Conservation (phyloP, 2,888 invertebrate genomes). For the Peribatodes rhomboidaria region DNA sequence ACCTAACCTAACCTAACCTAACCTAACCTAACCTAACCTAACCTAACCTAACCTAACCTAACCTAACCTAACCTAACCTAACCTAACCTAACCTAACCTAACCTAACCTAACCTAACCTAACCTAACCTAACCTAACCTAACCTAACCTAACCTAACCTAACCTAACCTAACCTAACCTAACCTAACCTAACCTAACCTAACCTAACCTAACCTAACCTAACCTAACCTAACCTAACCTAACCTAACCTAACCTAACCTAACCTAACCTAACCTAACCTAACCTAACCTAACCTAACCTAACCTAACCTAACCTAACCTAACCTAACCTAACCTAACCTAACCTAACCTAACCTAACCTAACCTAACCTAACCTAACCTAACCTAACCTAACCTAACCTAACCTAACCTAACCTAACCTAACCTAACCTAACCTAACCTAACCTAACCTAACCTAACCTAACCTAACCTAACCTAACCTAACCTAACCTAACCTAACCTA, state of each 20-base stretch:
- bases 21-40: slow-evolving; percentile 51
- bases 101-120: slow-evolving; percentile 43
- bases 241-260: slow-evolving; percentile 46
- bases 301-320: slow-evolving; percentile 42
- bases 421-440: slow-evolving; percentile 40
- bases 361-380: slow-evolving; percentile 44
- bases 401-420: slow-evolving; percentile 44
- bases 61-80: slow-evolving; percentile 47
- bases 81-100: slow-evolving; percentile 44
- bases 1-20: slow-evolving; percentile 49
- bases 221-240: slow-evolving; percentile 45
- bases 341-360: slow-evolving; percentile 42
- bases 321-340: slow-evolving; percentile 44
- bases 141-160: slow-evolving; percentile 32
- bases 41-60: slow-evolving; percentile 48
- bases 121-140: slow-evolving; percentile 29
- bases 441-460: slow-evolving; percentile 43
- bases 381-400: slow-evolving; percentile 44
- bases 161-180: slow-evolving; percentile 32
- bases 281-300: slow-evolving; percentile 44
- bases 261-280: slow-evolving; percentile 45
- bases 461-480: slow-evolving; percentile 40
- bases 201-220: slow-evolving; percentile 43
- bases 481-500: slow-evolving; percentile 44
- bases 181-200: slow-evolving; percentile 40